A percentile compares a stretch with the other conserved stretches of the same genome.
Evolutionary conservation across 2,797 vertebrate species (phyloP).

Genomic region (Muscicapa comitata): DNA sequence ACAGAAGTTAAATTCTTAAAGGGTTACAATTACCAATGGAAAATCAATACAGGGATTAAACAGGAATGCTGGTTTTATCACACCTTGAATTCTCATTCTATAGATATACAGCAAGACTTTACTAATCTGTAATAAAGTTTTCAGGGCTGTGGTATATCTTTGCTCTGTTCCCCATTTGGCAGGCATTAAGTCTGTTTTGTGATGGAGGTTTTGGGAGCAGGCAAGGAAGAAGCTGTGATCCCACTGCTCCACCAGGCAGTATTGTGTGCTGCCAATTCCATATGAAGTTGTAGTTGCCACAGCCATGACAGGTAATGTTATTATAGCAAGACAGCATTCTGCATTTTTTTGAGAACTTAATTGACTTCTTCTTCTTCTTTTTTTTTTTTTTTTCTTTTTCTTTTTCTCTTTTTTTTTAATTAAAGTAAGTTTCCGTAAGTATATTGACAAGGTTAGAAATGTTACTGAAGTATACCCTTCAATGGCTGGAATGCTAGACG

Average conservation of each 20-base stretch:
- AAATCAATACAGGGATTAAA: neutral
- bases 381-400: too few species aligned
- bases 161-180: neutral
- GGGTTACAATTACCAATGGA: neutral
- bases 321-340: neutral
- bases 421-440: neutral
- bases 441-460: neutral
- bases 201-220: neutral
- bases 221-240: neutral
- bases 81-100: neutral
- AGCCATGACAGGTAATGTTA: neutral
- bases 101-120: neutral
- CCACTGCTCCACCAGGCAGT: fast-evolving
- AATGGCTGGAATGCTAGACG: neutral
- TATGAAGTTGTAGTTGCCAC: neutral
- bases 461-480: neutral
- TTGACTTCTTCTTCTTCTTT: too few species aligned
- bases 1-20: neutral
- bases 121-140: neutral
- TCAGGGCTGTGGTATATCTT: neutral
- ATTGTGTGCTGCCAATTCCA: neutral
- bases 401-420: neutral
- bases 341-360: neutral
- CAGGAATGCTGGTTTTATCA: neutral
- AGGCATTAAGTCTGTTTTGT: neutral